Evolutionary conservation across 2,113 vertebrate species (phyloP).

Genomic region (Xiphias gladius): DNA sequence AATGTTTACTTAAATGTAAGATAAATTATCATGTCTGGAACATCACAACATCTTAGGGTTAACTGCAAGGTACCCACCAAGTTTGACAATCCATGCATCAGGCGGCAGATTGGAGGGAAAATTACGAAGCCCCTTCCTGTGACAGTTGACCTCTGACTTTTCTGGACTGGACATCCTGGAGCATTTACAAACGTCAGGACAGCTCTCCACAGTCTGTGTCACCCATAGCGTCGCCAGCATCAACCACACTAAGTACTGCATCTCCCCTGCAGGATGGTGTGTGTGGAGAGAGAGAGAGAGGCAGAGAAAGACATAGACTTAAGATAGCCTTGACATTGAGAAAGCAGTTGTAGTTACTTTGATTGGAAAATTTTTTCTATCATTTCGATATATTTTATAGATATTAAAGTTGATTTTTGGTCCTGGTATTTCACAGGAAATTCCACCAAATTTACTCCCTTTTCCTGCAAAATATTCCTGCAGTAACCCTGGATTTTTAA

Average conservation of each 20-base stretch:
- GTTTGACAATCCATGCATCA: slow-evolving; percentile 83
- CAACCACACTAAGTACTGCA: slow-evolving; percentile 59
- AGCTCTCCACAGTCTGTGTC: slow-evolving; percentile 56
- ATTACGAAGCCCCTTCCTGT: slow-evolving; percentile 71
- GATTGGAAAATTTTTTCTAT: neutral
- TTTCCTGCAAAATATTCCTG: neutral
- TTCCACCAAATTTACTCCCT: neutral
- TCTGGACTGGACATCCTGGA: slow-evolving; percentile 64
- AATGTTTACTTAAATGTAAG: neutral
- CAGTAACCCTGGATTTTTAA: neutral
- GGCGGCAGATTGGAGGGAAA: slow-evolving; percentile 79
- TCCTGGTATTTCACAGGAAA: neutral
- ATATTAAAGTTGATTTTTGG: too few species aligned
- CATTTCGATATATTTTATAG: neutral
- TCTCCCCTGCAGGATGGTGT: slow-evolving; percentile 43
- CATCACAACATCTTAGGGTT: neutral
- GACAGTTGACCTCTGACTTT: slow-evolving; percentile 82
- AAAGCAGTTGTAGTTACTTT: neutral
- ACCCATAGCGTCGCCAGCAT: slow-evolving; percentile 63
- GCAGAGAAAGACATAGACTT: neutral
- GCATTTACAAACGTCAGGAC: slow-evolving; percentile 80
- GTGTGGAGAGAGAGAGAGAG: neutral
- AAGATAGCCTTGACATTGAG: neutral
- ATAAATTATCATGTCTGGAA: neutral
- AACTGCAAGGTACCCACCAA: slow-evolving; percentile 65